Evolutionary conservation across 2,888 invertebrate genomes (phyloP).

Genomic region (Cantharis flavilabris): DNA sequence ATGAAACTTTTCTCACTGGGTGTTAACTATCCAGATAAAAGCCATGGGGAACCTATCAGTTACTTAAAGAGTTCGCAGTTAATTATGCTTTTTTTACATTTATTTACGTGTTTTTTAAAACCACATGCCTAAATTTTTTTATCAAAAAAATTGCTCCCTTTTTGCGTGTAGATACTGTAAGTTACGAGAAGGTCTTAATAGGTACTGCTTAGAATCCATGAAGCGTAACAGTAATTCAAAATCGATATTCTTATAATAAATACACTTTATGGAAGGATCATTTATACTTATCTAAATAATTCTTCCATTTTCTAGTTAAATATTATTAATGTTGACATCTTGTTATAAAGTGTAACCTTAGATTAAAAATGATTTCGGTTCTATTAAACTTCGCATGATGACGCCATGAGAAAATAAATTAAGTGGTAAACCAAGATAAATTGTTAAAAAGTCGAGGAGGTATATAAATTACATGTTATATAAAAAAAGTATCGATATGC

Average conservation of each 20-base stretch:
- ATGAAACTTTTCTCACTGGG: neutral
- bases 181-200: neutral
- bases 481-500: neutral
- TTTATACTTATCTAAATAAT: conserved; percentile 28
- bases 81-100: neutral
- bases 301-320: conserved; percentile 17
- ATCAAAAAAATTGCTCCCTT: neutral
- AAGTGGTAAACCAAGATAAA: conserved; percentile 1
- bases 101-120: neutral
- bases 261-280: conserved; percentile 29
- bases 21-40: neutral
- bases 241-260: conserved; percentile 33
- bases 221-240: conserved; percentile 33
- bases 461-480: neutral
- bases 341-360: conserved; percentile 29
- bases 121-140: neutral
- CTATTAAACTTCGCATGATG: conserved; percentile 27
- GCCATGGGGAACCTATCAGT: neutral
- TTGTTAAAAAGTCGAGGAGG: neutral
- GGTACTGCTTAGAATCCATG: conserved; percentile 24
- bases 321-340: conserved; percentile 30
- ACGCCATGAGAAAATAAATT: conserved; percentile 22
- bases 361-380: conserved; percentile 29
- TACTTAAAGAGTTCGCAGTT: neutral
- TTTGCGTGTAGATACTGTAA: neutral